Conservation (phyloP, 2,113 vertebrate genomes). For the Cyphomyrus discorhynchus region DNA sequence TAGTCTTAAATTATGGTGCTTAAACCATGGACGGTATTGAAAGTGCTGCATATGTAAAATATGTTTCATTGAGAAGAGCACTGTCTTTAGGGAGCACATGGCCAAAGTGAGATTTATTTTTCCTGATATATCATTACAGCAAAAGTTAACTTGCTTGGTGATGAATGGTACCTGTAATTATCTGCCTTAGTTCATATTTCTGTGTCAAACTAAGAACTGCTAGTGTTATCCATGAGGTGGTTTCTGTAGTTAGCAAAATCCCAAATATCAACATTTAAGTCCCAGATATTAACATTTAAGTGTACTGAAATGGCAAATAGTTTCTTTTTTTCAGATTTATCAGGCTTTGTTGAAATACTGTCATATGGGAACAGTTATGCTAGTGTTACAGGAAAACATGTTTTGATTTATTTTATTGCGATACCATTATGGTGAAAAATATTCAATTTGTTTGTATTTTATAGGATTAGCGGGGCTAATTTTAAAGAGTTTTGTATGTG, state of each 20-base stretch:
- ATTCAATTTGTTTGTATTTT: neutral
- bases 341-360: neutral
- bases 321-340: neutral
- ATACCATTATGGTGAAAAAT: neutral
- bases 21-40: neutral
- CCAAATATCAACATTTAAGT: neutral
- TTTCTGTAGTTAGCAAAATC: neutral
- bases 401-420: neutral
- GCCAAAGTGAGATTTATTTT: neutral
- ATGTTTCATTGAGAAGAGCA: neutral
- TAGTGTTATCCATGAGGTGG: neutral
- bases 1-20: neutral
- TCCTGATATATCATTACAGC: neutral
- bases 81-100: neutral
- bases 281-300: neutral
- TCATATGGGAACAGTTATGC: neutral
- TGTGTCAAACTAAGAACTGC: neutral
- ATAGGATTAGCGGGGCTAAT: neutral
- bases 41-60: neutral
- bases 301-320: neutral
- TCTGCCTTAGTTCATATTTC: neutral
- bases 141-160: neutral
- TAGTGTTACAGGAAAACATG: neutral
- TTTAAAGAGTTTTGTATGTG: neutral
- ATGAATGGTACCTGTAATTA: neutral